These are phyloP conservation scores for Anguilla obscura DNA, from an alignment of 2,797 vertebrate species.

Conservation along the genomic window DNA sequence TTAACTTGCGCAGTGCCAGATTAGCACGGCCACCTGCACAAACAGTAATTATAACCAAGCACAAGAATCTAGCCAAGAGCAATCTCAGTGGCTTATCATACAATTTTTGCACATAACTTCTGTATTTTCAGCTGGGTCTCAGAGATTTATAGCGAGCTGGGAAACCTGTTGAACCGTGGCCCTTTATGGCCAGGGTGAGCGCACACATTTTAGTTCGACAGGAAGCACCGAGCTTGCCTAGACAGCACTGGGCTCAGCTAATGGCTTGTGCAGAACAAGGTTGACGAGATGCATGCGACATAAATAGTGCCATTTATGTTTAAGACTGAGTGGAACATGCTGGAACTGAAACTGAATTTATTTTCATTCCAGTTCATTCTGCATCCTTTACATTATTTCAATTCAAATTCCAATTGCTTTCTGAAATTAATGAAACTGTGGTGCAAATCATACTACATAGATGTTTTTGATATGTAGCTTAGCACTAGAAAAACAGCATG, in stretches of 20 bases:
- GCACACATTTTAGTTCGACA: not conserved
- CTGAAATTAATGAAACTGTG: not conserved
- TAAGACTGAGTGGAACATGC: not conserved
- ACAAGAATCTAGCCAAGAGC: not conserved
- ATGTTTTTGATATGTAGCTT: too few species aligned
- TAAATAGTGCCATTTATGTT: not conserved
- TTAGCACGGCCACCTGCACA: not conserved
- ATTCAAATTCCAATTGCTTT: not conserved
- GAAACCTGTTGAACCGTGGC: not conserved
- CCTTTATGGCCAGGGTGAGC: not conserved
- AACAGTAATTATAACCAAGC: not conserved
- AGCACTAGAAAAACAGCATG: too few species aligned
- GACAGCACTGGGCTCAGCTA: not conserved
- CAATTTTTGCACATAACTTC: not conserved
- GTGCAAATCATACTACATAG: too few species aligned
- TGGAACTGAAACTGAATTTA: not conserved
- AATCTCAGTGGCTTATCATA: not conserved
- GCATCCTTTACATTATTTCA: not conserved
- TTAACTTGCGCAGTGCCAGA: not conserved
- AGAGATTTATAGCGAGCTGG: not conserved
- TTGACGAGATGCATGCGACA: not conserved
- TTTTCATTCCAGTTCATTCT: not conserved
- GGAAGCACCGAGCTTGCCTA: not conserved
- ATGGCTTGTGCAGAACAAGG: not conserved
- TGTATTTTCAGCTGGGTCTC: slow-evolving; percentile 6